Evolutionary conservation across 2,113 vertebrate genomes (phyloP), one percentile per base, ranked within the genome.

Genomic region (Gobiocypris rarus): DNA sequence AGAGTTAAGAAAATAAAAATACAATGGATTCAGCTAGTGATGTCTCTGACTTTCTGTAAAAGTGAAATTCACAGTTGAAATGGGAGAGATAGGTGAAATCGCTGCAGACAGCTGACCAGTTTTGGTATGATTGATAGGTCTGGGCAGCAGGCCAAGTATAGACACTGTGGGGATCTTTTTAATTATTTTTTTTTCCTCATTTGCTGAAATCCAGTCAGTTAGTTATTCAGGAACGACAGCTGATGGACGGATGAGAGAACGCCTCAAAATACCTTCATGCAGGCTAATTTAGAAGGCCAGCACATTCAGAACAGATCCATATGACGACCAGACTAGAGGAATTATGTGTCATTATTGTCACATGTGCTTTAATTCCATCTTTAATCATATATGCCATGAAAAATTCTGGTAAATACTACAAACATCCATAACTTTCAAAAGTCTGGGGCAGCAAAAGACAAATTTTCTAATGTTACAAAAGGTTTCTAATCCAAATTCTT

Each of bases 161-260:
- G 83, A 90, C 87, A 89, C 87, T 81, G 82, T 67, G 74, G 90
- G 87, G 56, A 86, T 69, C 58, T 71, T 88, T 85, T 88, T 90
- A 83, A 91, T 90, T 91, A 19, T 85, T 92, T 89, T 34, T 89
- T 34, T 50, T 87, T 75, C 83, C 83, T 90, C 87, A 83, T 90
- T 93, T 92, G 81, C 89, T 90, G 91, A 86, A 80, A 83, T 88
- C 76, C 77, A 75, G 26, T 87, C 76, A 81, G 76, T 82, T 69
- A 56, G 70, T 85, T 75, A n/a, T 26, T 63, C 58, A 43, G 58
- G 1, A 41, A 28, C 38, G 45, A 59, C 41, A 34, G 41, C 43
- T 65, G 77, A 67, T 67, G 59, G 59, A 22, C 10, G 1, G 43
- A 19, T 13, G 59, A 65, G 26, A 8, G 61, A 34, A 67, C 67